Base-by-base conservation (phyloP, 2,797 vertebrate species). In the Spinibarbus caldwelli region DNA sequence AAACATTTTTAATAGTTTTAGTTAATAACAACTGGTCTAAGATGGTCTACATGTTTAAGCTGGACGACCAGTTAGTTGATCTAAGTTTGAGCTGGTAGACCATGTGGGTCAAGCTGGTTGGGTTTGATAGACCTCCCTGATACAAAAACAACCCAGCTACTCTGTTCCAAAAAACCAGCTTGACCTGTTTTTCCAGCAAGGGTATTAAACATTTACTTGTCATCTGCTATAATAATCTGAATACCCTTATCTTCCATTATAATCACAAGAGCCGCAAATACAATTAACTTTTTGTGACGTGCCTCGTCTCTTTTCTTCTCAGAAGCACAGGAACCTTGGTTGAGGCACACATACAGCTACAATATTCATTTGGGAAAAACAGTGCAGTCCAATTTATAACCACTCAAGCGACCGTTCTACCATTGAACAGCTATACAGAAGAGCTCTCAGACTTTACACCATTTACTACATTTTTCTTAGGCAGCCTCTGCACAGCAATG, bases 171-270 rank as follows among this genome's bases (percentile, higher is more conserved):
- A 72, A 72, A 72, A 72, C n/a, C n/a, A 72, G 70, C 41, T 29
- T 72, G 14, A 72, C 70, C 70, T 72, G 70, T 43, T 72, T 73
- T 31, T 21, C 8, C 15, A 75, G 17, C 71, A 49, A 31, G 26
- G 41, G 41, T 49, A 34, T 73, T 49, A 34, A 47, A 47, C 47
- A 77, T 77, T 77, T 77, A 41, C 75, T 26, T 59, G 34, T 78
- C 75, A 26, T 59, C 14, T 38, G 38, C n/a, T 43, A 17, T 62
- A 78, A 43, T 41, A 62, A 62, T 78, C 54, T 29, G 54, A 79
- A 79, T 14, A 47, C 57, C 38, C 36, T 78, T 11, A 78, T 62
- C 54, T 43, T 62, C 34, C 54, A 78, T 62, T 45, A 64, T 64
- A 11, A 64, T 64, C 38, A 45, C 36, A 78, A 78, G 54, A 76